Evolutionary conservation across 2,888 invertebrate genomes (phyloP).

Genomic region (Eilema griseolum): DNA sequence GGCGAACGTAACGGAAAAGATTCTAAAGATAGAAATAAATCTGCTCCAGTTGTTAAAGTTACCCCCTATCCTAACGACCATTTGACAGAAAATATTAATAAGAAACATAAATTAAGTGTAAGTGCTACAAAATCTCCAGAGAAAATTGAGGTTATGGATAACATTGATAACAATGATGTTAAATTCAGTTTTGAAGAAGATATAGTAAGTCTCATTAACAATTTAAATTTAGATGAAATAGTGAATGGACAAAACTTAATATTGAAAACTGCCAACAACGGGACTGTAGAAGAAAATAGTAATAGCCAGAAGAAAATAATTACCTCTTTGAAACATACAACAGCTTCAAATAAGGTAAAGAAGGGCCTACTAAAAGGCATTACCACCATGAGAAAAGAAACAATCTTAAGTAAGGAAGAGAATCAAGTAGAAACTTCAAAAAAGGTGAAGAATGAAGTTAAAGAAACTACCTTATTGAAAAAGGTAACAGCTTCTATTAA

Average conservation of each 20-base stretch:
- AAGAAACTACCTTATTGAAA: background rate
- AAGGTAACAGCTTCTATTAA: background rate
- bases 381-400: background rate
- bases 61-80: background rate
- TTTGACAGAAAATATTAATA: background rate
- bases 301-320: background rate
- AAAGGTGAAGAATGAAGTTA: too few relatives aligned
- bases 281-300: background rate
- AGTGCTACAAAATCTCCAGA: background rate
- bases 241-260: background rate
- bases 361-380: background rate
- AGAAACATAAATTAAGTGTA: background rate
- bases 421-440: background rate
- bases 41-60: background rate
- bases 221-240: slow-evolving; percentile 11
- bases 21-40: background rate
- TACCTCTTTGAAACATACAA: background rate
- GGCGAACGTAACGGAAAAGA: background rate
- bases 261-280: background rate
- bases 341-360: background rate
- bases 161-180: background rate
- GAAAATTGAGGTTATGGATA: background rate
- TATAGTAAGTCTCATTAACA: background rate
- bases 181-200: background rate
- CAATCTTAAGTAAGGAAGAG: background rate